These are phyloP conservation scores for Eupithecia tripunctaria DNA, from an alignment of 2,888 invertebrate genomes.

Conservation along the genomic window DNA sequence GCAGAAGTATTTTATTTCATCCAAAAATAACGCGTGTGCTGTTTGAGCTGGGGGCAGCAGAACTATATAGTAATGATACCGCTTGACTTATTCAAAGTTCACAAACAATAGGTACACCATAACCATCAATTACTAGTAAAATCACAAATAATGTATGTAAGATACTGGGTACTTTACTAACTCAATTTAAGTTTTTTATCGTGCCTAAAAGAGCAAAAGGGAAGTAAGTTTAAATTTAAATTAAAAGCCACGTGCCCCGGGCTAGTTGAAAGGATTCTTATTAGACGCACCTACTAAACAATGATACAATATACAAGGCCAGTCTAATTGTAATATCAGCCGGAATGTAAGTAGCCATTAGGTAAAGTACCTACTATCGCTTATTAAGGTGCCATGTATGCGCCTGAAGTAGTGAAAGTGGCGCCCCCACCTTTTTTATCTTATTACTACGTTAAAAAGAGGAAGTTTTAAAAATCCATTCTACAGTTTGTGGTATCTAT, in stretches of 20 bases:
- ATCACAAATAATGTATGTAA: too few relatives aligned
- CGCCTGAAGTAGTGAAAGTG: too few relatives aligned
- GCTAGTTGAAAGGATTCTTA: neutral
- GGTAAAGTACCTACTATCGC: neutral
- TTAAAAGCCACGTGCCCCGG: neutral
- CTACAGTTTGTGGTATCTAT: too few relatives aligned
- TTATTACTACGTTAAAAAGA: too few relatives aligned
- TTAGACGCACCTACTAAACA: neutral
- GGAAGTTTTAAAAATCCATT: too few relatives aligned
- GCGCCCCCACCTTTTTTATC: too few relatives aligned
- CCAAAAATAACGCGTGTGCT: too few relatives aligned
- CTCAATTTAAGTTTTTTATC: neutral
- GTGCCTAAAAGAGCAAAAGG: neutral
- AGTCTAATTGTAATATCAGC: neutral
- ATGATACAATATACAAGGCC: neutral
- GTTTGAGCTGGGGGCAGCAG: too few relatives aligned
- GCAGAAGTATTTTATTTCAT: too few relatives aligned
- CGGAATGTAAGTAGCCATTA: neutral
- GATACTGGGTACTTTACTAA: too few relatives aligned
- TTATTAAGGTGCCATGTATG: constrained; percentile 2
- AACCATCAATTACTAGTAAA: neutral
- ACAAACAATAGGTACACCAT: neutral
- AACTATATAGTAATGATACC: neutral
- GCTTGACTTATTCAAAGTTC: neutral
- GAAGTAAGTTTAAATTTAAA: neutral